A percentile compares a stretch with the other conserved stretches of the same genome.
These are phyloP conservation scores for Fundulus diaphanus DNA, from an alignment of 2,797 vertebrate genomes.

Conservation along the genomic window DNA sequence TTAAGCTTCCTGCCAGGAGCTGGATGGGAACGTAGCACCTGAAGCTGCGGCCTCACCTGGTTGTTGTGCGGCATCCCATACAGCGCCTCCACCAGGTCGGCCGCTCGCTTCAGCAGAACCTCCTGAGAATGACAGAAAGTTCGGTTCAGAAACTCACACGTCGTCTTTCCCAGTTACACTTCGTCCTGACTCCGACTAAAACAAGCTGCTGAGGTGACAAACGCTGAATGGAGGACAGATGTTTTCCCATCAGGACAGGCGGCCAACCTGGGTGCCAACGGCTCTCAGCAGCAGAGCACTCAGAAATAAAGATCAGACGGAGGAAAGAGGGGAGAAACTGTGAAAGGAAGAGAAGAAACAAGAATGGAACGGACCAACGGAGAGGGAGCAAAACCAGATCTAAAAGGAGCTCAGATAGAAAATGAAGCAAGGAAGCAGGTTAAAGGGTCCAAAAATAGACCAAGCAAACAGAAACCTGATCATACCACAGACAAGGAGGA, in stretches of 20 bases:
- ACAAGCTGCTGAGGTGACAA: too few relatives aligned
- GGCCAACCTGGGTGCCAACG: slow-evolving; percentile 39
- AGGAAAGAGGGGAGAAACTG: too few relatives aligned
- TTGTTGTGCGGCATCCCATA: slow-evolving; percentile 79
- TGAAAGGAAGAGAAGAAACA: too few relatives aligned
- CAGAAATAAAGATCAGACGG: neutral
- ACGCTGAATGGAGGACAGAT: slow-evolving; percentile 14
- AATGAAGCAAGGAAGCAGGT: neutral
- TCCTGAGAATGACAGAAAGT: slow-evolving; percentile 47
- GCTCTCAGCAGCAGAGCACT: slow-evolving; percentile 48
- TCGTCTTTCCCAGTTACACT: too few relatives aligned
- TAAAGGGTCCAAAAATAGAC: neutral
- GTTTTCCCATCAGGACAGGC: slow-evolving; percentile 61
- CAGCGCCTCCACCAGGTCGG: slow-evolving; percentile 75
- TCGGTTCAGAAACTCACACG: neutral
- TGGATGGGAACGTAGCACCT: too few relatives aligned
- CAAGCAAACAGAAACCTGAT: neutral
- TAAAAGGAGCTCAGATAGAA: neutral
- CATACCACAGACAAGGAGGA: slow-evolving; percentile 21
- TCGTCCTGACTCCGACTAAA: too few relatives aligned
- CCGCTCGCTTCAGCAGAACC: slow-evolving; percentile 76
- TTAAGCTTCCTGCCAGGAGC: too few relatives aligned
- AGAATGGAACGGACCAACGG: neutral
- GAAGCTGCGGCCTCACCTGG: slow-evolving; percentile 62
- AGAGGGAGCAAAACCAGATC: neutral